These are phyloP conservation scores for Atherinomorus stipes DNA, from an alignment of 2,113 vertebrate species.

Conservation along the genomic window DNA sequence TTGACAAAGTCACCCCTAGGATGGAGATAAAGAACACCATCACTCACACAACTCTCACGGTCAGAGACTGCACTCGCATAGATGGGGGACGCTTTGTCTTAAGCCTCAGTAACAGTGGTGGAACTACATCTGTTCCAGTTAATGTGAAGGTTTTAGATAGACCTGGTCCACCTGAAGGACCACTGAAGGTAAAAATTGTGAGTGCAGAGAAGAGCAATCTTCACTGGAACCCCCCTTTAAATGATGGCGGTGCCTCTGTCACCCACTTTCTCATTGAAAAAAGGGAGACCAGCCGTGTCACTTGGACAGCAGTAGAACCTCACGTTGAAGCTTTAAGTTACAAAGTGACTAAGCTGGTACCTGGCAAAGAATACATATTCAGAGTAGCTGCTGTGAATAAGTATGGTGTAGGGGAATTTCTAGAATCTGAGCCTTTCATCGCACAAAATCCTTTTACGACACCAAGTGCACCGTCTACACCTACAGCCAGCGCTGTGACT, in stretches of 20 bases:
- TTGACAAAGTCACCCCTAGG: constrained; percentile 89
- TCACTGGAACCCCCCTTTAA: constrained; percentile 91
- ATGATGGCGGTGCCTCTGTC: constrained; percentile 93
- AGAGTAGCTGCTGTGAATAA: constrained; percentile 96
- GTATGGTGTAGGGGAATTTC: constrained; percentile 92
- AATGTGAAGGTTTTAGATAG: constrained; percentile 96
- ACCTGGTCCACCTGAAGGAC: constrained; percentile 93
- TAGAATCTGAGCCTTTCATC: constrained; percentile 93
- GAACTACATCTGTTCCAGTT: constrained; percentile 90
- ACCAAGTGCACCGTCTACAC: constrained; percentile 91
- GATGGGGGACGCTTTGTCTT: constrained; percentile 94
- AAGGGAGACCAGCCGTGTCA: constrained; percentile 95
- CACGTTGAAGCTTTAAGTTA: constrained; percentile 91
- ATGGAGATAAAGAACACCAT: constrained; percentile 94
- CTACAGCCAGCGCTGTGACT: constrained; percentile 89
- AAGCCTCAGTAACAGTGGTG: constrained; percentile 92
- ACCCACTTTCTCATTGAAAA: constrained; percentile 96
- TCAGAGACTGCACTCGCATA: constrained; percentile 92
- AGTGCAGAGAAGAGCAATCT: constrained; percentile 96
- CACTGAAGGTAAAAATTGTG: constrained; percentile 90
- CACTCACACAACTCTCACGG: constrained; percentile 88
- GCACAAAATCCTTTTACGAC: constrained; percentile 93
- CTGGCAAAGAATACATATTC: constrained; percentile 97
- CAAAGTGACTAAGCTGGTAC: constrained; percentile 95
- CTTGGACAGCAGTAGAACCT: constrained; percentile 94